Evolutionary conservation across 2,797 vertebrate genomes (phyloP).

Genomic region (Scolopax bukidnonensis): DNA sequence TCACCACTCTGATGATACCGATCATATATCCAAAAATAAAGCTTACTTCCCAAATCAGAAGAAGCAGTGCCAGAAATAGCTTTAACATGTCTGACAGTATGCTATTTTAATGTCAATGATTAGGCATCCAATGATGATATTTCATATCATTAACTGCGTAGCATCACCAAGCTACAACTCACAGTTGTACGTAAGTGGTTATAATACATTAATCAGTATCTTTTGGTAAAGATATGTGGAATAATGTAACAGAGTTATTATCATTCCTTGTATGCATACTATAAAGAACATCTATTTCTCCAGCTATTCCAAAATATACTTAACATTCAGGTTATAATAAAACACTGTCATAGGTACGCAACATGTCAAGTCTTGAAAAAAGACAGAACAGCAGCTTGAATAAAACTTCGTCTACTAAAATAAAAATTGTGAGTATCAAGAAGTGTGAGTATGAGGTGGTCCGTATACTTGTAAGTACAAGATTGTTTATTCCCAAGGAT

Average conservation of each 20-base stretch:
- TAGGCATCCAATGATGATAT: neutral
- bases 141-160: neutral
- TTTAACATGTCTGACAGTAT: neutral
- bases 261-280: neutral
- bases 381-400: neutral
- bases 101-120: conserved; percentile 30
- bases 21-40: conserved; percentile 27
- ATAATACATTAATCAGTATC: neutral
- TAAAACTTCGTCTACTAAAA: neutral
- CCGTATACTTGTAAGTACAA: neutral
- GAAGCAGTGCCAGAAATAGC: conserved; percentile 27
- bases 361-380: conserved; percentile 3
- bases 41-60: conserved; percentile 54
- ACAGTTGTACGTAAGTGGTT: neutral
- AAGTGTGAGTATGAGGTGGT: neutral
- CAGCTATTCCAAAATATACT: neutral
- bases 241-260: neutral
- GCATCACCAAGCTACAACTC: neutral
- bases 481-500: neutral
- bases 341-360: neutral
- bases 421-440: neutral
- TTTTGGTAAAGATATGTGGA: neutral
- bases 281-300: neutral
- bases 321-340: neutral
- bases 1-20: neutral